A percentile compares a stretch with the other conserved stretches of the same genome.
Conservation (phyloP, 2,797 vertebrate species). For the Amblyopsis hoosieri region DNA sequence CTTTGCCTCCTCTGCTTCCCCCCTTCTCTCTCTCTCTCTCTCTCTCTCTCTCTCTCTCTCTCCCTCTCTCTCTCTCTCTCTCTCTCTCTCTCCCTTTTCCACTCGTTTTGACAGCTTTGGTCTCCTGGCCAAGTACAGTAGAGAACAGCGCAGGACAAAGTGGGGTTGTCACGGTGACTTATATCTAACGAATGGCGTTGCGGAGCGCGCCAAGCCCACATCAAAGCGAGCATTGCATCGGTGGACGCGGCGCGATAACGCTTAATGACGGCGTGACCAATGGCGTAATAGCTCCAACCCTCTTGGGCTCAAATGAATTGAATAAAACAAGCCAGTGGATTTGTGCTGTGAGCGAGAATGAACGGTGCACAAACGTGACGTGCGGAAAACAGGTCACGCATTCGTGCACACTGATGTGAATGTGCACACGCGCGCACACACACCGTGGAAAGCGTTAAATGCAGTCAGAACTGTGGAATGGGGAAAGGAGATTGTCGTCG, state of each 20-base stretch:
- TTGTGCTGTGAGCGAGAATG: background rate
- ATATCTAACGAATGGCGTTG: conserved; percentile 22
- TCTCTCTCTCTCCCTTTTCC: conserved; percentile 56
- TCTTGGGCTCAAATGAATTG: background rate
- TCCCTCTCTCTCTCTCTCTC: conserved; percentile 58
- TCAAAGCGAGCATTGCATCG: conserved; percentile 8
- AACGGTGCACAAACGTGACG: background rate
- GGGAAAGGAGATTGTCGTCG: conserved; percentile 44
- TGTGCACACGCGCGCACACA: background rate
- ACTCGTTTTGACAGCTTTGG: conserved; percentile 27
- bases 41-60: background rate
- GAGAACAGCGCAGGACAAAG: conserved; percentile 20
- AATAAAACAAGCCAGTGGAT: conserved; percentile 6
- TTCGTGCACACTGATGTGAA: background rate
- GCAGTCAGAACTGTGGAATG: conserved; percentile 34
- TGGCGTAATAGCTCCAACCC: background rate
- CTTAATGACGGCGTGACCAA: conserved; percentile 19
- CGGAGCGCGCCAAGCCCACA: background rate
- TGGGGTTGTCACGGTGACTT: conserved; percentile 30
- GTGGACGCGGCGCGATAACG: conserved; percentile 7
- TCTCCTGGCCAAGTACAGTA: conserved; percentile 24
- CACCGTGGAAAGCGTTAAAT: conserved; percentile 37
- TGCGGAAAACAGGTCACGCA: no score
- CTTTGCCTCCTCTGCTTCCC: conserved; percentile 18
- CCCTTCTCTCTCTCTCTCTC: background rate